Evolutionary conservation across 2,888 invertebrate species (phyloP), one percentile per base, ranked within the genome.

Genomic region (Epinotia ramella): DNA sequence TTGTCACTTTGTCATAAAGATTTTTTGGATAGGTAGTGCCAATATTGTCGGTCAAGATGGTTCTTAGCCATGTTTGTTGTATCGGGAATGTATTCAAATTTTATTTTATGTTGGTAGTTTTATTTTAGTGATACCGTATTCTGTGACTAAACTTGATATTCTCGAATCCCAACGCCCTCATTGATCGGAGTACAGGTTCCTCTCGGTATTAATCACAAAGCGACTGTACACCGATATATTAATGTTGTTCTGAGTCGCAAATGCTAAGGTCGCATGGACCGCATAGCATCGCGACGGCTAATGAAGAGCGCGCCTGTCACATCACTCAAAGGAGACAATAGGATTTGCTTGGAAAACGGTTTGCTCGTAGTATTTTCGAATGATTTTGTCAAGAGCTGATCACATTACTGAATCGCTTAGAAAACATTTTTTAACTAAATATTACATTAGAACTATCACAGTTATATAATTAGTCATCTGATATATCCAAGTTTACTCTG

Each of bases 201-300:
- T 24, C 18, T 69, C 69, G 69, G 60, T 77, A 83, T 84, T 83
- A 79, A 84, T 84, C 82, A 81, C 78, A 79, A 76, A 79, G 79
- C 76, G 81, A 83, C 77, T 78, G 80, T 80, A 76, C 76, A 72
- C 76, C 49, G 53, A 68, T 77, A 73, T 60, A 73, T 72, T 73
- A 76, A 71, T 71, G 70, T 66, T 76, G 71, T 62, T 59, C 65
- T 56, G 44, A 65, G 49, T 67, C 63, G 60, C 71, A 90, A 90
- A 91, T 91, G 91, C 86, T 91, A 91, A 91, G 91, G 91, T 88
- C 89, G 83, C 79, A 77, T 78, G 84, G 86, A 87, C 87, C 79
- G 86, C 88, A 88, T 89, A 87, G 81, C 83, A 85, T 88, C 87
- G 86, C 88, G 89, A 87, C 84, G 81, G 79, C 79, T 83, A 81